A percentile compares a stretch with the other conserved stretches of the same genome.
phyloP scores from a whole-genome alignment of 1,140 invertebrate species.

The Drosophila equinoxialis region DNA sequence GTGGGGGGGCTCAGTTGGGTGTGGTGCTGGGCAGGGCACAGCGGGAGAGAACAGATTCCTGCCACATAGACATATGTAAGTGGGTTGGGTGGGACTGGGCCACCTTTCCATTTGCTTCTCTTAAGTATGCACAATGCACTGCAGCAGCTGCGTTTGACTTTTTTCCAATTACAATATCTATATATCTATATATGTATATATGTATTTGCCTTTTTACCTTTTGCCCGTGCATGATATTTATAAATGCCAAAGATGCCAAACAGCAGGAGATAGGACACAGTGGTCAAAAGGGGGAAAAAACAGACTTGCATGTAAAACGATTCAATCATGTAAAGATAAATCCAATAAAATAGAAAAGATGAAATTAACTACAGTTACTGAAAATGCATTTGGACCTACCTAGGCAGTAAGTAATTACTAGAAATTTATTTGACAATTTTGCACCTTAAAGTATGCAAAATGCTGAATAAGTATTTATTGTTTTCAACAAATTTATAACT shows the following conservation, averaged over 20 bases:
- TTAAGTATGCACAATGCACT: conserved; percentile 23
- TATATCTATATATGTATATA: conserved; percentile 33
- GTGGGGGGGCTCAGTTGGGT: no score
- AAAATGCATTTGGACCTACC: no score
- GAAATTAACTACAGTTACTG: no score
- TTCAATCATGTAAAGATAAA: background rate
- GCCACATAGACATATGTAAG: background rate
- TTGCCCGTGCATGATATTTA: conserved; percentile 67
- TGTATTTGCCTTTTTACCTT: conserved; percentile 73
- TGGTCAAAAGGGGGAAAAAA: conserved; percentile 17
- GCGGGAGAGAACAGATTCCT: conserved; percentile 15
- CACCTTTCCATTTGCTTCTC: background rate
- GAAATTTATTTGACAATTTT: no score
- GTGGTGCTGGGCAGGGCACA: conserved; percentile 7
- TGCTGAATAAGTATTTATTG: no score
- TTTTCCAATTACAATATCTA: conserved; percentile 77
- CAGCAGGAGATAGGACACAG: conserved; percentile 29
- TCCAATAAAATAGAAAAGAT: background rate
- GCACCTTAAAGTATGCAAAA: no score
- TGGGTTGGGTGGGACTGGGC: background rate
- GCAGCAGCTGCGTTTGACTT: conserved; percentile 69
- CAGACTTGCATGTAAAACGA: background rate
- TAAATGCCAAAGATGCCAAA: conserved; percentile 67
- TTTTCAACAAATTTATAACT: no score
- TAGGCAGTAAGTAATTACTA: no score